Conservation (phyloP, 2,797 vertebrate species). For the Rousettus madagascariensis region DNA sequence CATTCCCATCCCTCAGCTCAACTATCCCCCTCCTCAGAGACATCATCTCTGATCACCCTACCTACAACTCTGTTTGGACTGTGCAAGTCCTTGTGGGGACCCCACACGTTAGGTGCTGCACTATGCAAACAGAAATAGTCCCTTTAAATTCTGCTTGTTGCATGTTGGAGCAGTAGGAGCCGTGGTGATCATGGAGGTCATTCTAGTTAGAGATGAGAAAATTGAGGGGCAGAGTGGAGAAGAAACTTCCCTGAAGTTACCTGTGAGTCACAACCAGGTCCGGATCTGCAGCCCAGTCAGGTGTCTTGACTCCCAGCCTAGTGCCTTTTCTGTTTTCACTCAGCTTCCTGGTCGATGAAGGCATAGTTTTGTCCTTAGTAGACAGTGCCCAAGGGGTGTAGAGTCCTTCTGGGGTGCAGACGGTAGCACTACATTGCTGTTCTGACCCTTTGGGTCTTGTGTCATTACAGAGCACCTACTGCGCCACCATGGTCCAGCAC, state of each 20-base stretch:
- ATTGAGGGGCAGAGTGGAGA: not conserved
- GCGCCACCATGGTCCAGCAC: conserved; percentile 94
- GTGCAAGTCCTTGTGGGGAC: not conserved
- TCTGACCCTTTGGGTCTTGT: not conserved
- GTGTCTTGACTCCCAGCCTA: not conserved
- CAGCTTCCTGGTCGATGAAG: not conserved
- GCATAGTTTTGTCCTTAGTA: not conserved
- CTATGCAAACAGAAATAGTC: not conserved
- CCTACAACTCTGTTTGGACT: not conserved
- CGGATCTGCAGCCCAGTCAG: not conserved
- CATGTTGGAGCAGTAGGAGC: not conserved
- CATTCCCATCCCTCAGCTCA: not conserved
- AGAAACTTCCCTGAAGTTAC: not conserved
- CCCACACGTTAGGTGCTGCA: not conserved
- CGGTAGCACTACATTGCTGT: too few relatives aligned
- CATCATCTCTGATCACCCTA: not conserved
- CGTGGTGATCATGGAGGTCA: not conserved
- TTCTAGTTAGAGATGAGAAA: not conserved
- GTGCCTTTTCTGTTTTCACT: not conserved
- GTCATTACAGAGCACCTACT: conserved; percentile 94
- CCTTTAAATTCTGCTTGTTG: not conserved
- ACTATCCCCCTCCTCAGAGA: not conserved
- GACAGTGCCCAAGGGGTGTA: not conserved
- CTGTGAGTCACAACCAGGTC: not conserved
- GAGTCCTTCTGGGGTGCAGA: not conserved